Percentiles rank a stretch among this genome's conserved stretches.
These are phyloP conservation scores for Malthinus seriepunctatus DNA, from an alignment of 2,888 invertebrate genomes.

Conservation along the genomic window DNA sequence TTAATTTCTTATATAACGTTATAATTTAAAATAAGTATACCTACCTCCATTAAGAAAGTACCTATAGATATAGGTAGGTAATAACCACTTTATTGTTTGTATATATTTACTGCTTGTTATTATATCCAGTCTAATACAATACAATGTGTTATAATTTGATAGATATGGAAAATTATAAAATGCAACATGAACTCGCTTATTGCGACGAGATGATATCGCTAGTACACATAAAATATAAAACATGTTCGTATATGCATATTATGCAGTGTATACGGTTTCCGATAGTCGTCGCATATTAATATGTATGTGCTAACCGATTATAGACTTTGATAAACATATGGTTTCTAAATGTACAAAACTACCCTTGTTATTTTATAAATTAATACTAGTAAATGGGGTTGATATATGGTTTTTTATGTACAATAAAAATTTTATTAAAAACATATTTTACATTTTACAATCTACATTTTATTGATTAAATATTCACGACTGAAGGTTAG, in stretches of 20 bases:
- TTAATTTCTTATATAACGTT: no score
- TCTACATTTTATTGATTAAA: no score
- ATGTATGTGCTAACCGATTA: slow-evolving; percentile 37
- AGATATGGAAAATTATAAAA: slow-evolving; percentile 38
- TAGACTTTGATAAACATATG: slow-evolving; percentile 37
- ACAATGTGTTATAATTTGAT: slow-evolving; percentile 22
- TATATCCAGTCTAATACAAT: background rate
- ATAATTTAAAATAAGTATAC: no score
- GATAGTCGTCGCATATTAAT: slow-evolving; percentile 35
- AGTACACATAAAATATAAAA: slow-evolving; percentile 38
- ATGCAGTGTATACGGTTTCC: slow-evolving; percentile 36
- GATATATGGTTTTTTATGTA: background rate
- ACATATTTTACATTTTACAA: no score
- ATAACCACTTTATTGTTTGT: no score
- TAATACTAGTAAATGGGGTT: slow-evolving; percentile 34
- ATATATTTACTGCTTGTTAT: no score
- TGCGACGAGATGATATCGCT: slow-evolving; percentile 34
- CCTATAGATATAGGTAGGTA: no score
- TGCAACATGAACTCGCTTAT: slow-evolving; percentile 31
- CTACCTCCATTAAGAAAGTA: no score
- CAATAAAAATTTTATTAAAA: no score
- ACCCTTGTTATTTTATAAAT: slow-evolving; percentile 34
- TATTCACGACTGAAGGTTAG: no score
- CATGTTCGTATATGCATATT: slow-evolving; percentile 40
- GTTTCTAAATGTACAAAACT: slow-evolving; percentile 32